Conservation (phyloP, 2,888 invertebrate species). For the Exocentrus adspersus region DNA sequence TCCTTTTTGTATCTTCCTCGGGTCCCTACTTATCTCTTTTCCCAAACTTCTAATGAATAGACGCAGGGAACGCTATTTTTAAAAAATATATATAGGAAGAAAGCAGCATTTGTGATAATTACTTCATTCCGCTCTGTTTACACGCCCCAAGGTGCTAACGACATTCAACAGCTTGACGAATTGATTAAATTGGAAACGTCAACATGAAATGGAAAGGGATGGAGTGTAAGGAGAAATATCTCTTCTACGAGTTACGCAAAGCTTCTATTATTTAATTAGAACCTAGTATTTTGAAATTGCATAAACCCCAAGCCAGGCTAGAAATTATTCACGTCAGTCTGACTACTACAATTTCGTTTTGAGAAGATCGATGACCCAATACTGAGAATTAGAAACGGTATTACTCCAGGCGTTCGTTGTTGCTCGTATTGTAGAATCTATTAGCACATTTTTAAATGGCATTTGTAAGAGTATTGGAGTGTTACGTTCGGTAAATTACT, state of each 20-base stretch:
- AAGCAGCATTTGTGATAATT: no score
- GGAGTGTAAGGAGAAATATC: background rate
- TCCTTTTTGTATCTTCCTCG: no score
- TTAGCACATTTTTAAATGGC: background rate
- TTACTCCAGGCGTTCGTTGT: background rate
- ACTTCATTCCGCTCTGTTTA: background rate
- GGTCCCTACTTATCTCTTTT: no score
- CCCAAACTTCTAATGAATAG: no score
- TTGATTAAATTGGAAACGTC: background rate
- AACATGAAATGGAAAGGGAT: background rate
- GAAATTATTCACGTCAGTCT: background rate
- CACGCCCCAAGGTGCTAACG: background rate
- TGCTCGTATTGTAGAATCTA: background rate
- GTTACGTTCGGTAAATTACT: no score
- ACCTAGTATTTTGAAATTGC: background rate
- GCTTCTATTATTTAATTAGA: background rate
- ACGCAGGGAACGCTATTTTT: no score
- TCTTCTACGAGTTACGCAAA: background rate
- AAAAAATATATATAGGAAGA: no score
- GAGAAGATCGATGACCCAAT: background rate
- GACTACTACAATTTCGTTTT: background rate
- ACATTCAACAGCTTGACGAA: background rate
- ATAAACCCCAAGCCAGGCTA: background rate
- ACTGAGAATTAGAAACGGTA: background rate
- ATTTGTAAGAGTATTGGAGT: background rate